Conservation (phyloP, 2,888 invertebrate species). For the Cryptocheilus praepositus region DNA sequence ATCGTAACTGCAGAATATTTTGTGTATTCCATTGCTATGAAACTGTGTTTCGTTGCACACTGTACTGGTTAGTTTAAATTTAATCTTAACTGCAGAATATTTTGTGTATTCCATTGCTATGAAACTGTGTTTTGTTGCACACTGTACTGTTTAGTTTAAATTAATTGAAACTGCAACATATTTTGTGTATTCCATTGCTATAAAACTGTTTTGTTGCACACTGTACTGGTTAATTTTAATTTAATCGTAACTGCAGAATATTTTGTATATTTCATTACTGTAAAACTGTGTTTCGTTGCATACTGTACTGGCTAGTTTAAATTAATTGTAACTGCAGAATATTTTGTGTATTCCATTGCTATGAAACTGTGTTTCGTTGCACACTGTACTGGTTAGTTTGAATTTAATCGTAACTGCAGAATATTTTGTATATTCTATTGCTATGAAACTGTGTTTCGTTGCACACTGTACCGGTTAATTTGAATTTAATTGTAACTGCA, state of each 20-base stretch:
- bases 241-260: not conserved
- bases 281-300: slow-evolving; percentile 50
- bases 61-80: slow-evolving; percentile 55
- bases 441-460: slow-evolving; percentile 47
- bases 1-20: not conserved
- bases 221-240: slow-evolving; percentile 56
- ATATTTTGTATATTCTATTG: not conserved
- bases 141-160: slow-evolving; percentile 56
- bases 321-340: not conserved
- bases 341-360: not conserved
- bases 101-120: not conserved
- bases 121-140: slow-evolving; percentile 51
- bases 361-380: slow-evolving; percentile 46
- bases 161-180: not conserved
- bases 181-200: not conserved
- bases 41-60: slow-evolving; percentile 53
- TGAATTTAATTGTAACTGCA: too few relatives aligned
- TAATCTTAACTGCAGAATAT: not conserved
- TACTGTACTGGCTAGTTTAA: slow-evolving; percentile 57
- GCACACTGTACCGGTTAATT: slow-evolving; percentile 59
- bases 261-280: not conserved
- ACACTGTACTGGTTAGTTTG: slow-evolving; percentile 59
- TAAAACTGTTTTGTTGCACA: slow-evolving; percentile 48
- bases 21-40: not conserved
- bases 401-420: not conserved